These are phyloP conservation scores for Scatophagus argus DNA, from an alignment of 2,113 vertebrate genomes.

Conservation along the genomic window DNA sequence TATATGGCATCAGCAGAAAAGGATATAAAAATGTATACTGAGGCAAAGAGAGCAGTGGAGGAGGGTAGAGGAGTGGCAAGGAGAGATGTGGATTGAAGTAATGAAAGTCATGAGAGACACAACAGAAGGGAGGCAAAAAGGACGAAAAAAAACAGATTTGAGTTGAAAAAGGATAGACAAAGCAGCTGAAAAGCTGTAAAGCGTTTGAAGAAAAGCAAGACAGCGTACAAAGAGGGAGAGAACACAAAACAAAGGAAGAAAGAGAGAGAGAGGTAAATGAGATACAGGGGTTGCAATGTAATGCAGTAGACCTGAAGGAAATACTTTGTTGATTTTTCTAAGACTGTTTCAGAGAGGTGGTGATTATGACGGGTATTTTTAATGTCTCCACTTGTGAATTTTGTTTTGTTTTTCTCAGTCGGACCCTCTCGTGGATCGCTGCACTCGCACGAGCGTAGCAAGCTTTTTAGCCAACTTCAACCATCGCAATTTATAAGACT, in stretches of 20 bases:
- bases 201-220: background rate
- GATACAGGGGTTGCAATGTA: background rate
- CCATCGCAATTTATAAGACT: too few relatives aligned
- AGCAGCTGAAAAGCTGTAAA: background rate
- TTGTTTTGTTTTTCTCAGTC: too few relatives aligned
- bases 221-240: background rate
- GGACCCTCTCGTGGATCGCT: too few relatives aligned
- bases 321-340: background rate
- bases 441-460: too few relatives aligned
- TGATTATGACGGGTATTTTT: background rate
- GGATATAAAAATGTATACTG: background rate
- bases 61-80: too few relatives aligned
- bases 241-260: background rate
- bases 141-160: background rate
- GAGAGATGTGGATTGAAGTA: background rate
- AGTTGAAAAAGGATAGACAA: background rate
- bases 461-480: too few relatives aligned
- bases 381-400: background rate
- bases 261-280: background rate
- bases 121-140: background rate
- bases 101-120: background rate
- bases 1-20: background rate
- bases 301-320: background rate
- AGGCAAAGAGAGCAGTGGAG: background rate
- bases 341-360: background rate